These are phyloP conservation scores for Caenorhabditis angaria DNA, from an alignment of 2,888 invertebrate species.

Conservation along the genomic window DNA sequence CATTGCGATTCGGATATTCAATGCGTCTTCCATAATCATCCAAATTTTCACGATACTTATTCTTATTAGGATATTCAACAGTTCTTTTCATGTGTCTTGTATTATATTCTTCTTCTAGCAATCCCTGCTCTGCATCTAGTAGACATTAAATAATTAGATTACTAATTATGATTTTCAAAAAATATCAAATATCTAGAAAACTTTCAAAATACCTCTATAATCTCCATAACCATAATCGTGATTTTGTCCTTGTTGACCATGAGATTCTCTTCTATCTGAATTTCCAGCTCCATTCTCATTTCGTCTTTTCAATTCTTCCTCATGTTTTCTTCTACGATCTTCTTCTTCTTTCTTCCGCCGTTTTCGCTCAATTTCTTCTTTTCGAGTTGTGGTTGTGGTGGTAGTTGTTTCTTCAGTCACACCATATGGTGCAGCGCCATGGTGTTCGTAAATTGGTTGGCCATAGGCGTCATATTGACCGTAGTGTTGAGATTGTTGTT, in stretches of 20 bases:
- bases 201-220: background rate
- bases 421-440: constrained; percentile 13
- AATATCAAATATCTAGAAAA: background rate
- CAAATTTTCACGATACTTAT: background rate
- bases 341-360: constrained; percentile 38
- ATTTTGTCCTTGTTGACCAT: background rate
- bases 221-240: background rate
- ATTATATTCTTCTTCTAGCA: constrained; percentile 33
- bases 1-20: background rate
- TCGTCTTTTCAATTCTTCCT: constrained; percentile 10
- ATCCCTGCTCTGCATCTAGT: constrained; percentile 34
- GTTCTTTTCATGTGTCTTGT: constrained; percentile 27
- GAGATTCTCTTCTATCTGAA: background rate
- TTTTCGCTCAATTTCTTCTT: constrained; percentile 37
- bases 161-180: background rate
- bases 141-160: background rate
- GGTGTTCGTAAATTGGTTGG: background rate
- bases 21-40: background rate
- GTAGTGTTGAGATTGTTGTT: constrained; percentile 28
- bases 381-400: constrained; percentile 39
- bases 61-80: constrained; percentile 21
- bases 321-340: constrained; percentile 11
- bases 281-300: background rate
- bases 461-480: constrained; percentile 9
- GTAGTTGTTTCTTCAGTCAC: constrained; percentile 43